A percentile compares a stretch with the other conserved stretches of the same genome.
Conservation (phyloP, 2,888 invertebrate genomes). For the Eremobia ochroleuca region DNA sequence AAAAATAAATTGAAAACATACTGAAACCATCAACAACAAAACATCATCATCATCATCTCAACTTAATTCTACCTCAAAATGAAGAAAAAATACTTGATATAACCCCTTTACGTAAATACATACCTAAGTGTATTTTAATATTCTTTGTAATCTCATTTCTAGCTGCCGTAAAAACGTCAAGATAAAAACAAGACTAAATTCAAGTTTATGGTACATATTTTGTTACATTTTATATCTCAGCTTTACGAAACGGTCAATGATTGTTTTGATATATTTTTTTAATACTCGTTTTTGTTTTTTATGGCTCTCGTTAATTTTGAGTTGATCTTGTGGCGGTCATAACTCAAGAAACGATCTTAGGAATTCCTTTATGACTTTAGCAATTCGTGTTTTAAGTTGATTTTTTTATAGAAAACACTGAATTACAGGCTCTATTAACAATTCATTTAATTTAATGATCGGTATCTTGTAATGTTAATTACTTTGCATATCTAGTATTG, state of each 20-base stretch:
- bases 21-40: too few species aligned
- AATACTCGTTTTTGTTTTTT: constrained; percentile 44
- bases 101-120: constrained; percentile 52
- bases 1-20: constrained; percentile 17
- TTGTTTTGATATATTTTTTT: constrained; percentile 55
- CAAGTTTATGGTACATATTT: constrained; percentile 60
- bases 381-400: background rate
- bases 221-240: constrained; percentile 60
- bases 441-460: too few species aligned
- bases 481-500: too few species aligned
- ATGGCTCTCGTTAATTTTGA: constrained; percentile 45
- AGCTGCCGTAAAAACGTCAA: constrained; percentile 53
- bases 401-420: background rate
- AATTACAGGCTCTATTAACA: too few species aligned
- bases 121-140: constrained; percentile 52
- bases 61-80: constrained; percentile 29
- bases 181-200: constrained; percentile 54
- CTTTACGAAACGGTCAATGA: constrained; percentile 59
- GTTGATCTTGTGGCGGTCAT: constrained; percentile 49
- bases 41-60: too few species aligned
- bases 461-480: too few species aligned
- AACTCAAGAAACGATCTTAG: constrained; percentile 15
- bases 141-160: constrained; percentile 61
- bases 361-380: background rate
- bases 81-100: constrained; percentile 18